Conservation (phyloP, 2,113 vertebrate genomes). For the Sus scrofa region DNA sequence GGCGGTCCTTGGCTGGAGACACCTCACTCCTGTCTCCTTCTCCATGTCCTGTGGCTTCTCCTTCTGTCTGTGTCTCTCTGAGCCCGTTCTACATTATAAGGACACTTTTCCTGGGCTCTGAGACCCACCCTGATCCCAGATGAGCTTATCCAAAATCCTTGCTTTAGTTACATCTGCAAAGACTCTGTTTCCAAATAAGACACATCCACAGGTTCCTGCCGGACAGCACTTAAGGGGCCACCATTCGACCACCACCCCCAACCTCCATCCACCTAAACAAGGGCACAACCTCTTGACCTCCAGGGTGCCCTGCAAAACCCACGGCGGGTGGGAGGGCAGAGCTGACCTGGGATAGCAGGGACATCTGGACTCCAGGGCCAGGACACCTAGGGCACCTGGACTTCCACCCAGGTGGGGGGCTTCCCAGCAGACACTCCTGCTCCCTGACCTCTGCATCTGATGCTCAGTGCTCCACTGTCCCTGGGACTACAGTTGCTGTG, state of each 20-base stretch:
- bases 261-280: background rate
- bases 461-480: background rate
- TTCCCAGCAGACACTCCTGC: background rate
- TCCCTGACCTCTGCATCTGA: background rate
- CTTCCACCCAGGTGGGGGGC: background rate
- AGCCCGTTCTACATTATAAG: background rate
- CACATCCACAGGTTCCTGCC: background rate
- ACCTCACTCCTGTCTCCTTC: background rate
- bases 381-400: background rate
- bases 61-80: background rate
- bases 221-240: background rate
- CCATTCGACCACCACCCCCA: background rate
- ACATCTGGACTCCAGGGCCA: background rate
- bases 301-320: rapidly evolving
- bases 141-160: background rate
- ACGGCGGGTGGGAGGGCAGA: rapidly evolving
- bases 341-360: no score
- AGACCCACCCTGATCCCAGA: background rate
- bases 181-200: background rate
- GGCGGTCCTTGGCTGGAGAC: background rate
- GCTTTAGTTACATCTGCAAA: background rate
- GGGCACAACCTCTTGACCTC: background rate
- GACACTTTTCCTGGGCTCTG: background rate
- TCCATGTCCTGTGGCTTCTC: background rate
- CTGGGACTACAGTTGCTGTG: background rate